Conservation (phyloP, 2,113 vertebrate species). For the Ameiurus melas region DNA sequence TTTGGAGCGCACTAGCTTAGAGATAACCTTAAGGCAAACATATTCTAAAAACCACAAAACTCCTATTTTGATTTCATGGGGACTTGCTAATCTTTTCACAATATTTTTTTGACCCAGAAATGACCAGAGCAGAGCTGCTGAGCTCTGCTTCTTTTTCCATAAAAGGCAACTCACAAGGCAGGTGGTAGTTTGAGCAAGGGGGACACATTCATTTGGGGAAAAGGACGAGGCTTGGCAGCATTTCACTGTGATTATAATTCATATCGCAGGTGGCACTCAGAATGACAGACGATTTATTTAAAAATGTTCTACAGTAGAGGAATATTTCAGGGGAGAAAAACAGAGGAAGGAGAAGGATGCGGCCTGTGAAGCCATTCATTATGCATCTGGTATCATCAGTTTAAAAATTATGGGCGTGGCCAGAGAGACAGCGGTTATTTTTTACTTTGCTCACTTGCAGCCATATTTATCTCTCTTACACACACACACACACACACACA, state of each 20-base stretch:
- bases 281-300: background rate
- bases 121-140: background rate
- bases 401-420: constrained; percentile 6
- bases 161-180: background rate
- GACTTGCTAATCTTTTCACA: no score
- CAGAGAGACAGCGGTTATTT: constrained; percentile 13
- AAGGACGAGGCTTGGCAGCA: background rate
- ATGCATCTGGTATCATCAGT: constrained; percentile 12
- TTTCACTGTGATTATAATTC: background rate
- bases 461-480: constrained; percentile 23
- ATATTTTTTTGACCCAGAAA: background rate
- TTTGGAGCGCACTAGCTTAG: no score
- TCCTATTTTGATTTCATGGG: no score
- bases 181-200: background rate
- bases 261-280: background rate
- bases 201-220: background rate
- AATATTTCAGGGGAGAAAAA: background rate
- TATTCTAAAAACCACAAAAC: no score
- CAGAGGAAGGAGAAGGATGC: constrained; percentile 11
- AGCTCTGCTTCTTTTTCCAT: background rate
- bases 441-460: constrained; percentile 30
- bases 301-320: constrained; percentile 1
- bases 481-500: constrained; percentile 23
- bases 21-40: no score
- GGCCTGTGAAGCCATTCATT: constrained; percentile 29